Base-by-base conservation (phyloP, 2,113 vertebrate genomes). In the Eubucco bourcierii region DNA sequence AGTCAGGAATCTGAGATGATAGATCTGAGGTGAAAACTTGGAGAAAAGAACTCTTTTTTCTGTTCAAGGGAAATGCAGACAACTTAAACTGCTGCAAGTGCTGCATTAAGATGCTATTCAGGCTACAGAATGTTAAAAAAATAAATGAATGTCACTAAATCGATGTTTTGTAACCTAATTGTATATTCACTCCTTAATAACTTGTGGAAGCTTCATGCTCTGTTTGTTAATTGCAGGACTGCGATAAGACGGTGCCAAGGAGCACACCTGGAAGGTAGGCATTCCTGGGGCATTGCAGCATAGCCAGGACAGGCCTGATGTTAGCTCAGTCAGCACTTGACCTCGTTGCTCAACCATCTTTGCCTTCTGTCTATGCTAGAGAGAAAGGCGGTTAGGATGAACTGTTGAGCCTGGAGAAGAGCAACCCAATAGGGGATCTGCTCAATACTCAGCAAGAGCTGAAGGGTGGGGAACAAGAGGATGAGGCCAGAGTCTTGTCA, bases 191-290 rank as follows among this genome's bases (percentile, higher is more conserved):
- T 46, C 16, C 39, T 89, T 29, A 65, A 85, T 67, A 79, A 66
- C 78, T 95, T 90, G 80, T 41, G 50, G 83, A 96, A 82, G 29
- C 56, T 84, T 95, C 88, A 96, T 71, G 37, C 25, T 75, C 3
- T 66, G 85, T 55, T 33, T 75, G 65, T 94, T 50, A 82, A 94
- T 97, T 97, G 93, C 95, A 98, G 98, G 99, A 99, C 91, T 98
- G 98, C 29, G 98, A 98, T 95, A 99, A 99, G 97, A 98, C 98
- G 9, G 95, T 98, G 94, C 98, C 99, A 93, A 98, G 98, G 95
- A 99, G 98, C 97, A 98, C 98, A 86, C 98, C 98, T 93, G 98
- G 98, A 97, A 99, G 99, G 99, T 98, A 96, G 50, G 95, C 66
- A 93, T 93, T 85, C 58, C 94, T 96, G 86, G 29, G n/a, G 10